Conservation (phyloP, 2,888 invertebrate genomes). For the Epistrophella euchroma region DNA sequence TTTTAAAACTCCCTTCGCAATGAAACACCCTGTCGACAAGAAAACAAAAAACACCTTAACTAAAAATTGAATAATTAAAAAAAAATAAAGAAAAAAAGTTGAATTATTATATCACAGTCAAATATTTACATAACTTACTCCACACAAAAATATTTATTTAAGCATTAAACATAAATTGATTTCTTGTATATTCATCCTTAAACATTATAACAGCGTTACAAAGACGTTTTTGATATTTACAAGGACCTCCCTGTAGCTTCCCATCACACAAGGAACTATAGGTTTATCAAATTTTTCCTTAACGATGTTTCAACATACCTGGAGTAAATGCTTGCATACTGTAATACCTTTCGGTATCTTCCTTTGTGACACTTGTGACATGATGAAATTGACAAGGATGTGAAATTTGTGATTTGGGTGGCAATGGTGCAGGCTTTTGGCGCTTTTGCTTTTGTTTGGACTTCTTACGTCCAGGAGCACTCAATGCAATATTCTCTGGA, state of each 20-base stretch:
- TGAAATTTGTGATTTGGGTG: constrained; percentile 92
- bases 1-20: not conserved
- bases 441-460: constrained; percentile 86
- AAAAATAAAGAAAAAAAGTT: constrained; percentile 45
- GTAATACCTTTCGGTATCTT: constrained; percentile 87
- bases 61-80: constrained; percentile 28
- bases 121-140: constrained; percentile 69
- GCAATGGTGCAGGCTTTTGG: constrained; percentile 86
- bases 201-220: constrained; percentile 34
- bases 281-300: constrained; percentile 73
- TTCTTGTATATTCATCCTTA: constrained; percentile 48
- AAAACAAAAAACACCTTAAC: constrained; percentile 38
- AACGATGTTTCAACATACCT: constrained; percentile 80
- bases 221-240: constrained; percentile 60
- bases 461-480: constrained; percentile 86
- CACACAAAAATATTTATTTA: constrained; percentile 47
- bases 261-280: not conserved
- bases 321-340: constrained; percentile 88
- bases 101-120: constrained; percentile 69
- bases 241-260: constrained; percentile 22
- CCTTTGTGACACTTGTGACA: constrained; percentile 90
- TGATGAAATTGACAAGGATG: constrained; percentile 94
- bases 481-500: constrained; percentile 91
- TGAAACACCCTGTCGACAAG: constrained; percentile 17
- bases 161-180: constrained; percentile 60